phyloP scores from a whole-genome alignment of 2,888 invertebrate species.

The Leistus spinibarbis region DNA sequence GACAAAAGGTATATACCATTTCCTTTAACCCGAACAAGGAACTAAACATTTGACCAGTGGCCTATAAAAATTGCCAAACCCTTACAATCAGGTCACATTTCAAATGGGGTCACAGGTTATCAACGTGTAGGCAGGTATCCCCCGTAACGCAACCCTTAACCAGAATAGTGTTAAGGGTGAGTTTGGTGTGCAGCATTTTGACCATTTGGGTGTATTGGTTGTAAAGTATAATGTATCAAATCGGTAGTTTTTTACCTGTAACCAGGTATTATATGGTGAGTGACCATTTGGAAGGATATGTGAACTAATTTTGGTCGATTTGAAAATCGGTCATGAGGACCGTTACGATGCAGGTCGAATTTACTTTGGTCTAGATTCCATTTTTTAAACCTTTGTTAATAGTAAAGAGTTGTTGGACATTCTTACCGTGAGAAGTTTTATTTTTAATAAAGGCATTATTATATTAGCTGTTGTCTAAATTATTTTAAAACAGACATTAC shows the following conservation, averaged over 20 bases:
- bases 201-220: neutral
- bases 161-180: neutral
- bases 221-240: neutral
- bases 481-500: too few species aligned
- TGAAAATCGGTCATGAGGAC: neutral
- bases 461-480: too few species aligned
- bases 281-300: neutral
- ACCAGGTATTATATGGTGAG: neutral
- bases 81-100: neutral
- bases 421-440: neutral
- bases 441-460: too few species aligned
- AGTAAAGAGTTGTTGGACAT: neutral
- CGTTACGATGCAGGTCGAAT: too few species aligned
- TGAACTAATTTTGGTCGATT: neutral
- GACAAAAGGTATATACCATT: too few species aligned
- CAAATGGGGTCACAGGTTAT: neutral
- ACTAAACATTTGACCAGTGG: neutral
- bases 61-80: neutral
- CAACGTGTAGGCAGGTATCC: neutral
- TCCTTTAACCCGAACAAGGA: neutral
- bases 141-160: too few species aligned
- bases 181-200: neutral
- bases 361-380: neutral
- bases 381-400: neutral
- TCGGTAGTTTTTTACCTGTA: neutral